These are phyloP conservation scores for Orthonychiurus folsomi DNA, from an alignment of 2,888 invertebrate species.

Conservation along the genomic window DNA sequence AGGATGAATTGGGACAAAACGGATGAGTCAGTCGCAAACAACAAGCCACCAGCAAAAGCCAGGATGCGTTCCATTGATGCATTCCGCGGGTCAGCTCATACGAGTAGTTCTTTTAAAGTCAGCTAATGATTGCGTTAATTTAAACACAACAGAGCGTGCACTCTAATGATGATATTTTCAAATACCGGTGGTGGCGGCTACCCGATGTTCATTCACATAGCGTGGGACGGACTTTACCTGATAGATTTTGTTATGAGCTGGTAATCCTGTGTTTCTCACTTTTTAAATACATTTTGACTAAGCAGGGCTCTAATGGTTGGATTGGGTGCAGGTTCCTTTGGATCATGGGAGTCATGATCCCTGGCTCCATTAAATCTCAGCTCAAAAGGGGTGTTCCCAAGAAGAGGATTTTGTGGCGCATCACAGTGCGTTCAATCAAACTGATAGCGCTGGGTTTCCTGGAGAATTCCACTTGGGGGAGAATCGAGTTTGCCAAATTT, in stretches of 20 bases:
- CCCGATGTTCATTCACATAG: neutral
- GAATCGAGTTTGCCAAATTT: neutral
- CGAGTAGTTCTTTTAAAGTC: neutral
- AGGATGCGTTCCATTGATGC: neutral
- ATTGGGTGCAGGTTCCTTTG: neutral
- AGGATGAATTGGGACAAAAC: neutral
- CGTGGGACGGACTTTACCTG: neutral
- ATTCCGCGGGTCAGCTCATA: neutral
- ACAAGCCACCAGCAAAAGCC: neutral
- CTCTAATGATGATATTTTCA: neutral
- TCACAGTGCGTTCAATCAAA: neutral
- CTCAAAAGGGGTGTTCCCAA: neutral
- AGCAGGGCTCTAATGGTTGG: too few relatives aligned
- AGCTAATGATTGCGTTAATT: neutral
- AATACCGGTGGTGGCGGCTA: neutral
- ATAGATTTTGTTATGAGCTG: neutral
- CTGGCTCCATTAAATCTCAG: neutral
- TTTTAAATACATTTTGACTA: too few relatives aligned
- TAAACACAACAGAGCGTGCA: neutral
- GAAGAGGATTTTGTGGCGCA: neutral
- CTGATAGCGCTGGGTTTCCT: neutral
- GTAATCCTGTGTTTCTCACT: too few relatives aligned
- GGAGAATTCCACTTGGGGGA: neutral
- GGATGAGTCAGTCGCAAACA: neutral
- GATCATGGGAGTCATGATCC: neutral